Conservation (phyloP, 2,113 vertebrate species). For the Willisornis vidua region DNA sequence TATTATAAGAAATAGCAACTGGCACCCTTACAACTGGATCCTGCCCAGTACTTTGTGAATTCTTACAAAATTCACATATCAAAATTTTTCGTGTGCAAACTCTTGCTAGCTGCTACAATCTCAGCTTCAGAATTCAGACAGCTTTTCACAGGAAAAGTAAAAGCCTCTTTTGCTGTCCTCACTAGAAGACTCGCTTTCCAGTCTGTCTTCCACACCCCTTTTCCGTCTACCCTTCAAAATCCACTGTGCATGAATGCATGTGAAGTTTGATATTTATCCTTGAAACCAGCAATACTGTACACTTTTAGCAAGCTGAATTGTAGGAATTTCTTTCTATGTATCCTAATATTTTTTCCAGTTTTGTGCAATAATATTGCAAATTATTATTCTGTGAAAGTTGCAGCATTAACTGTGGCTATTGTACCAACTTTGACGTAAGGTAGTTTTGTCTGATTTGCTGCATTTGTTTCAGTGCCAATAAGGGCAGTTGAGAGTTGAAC, state of each 20-base stretch:
- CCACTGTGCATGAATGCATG: accelerated
- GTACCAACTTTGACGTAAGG: background rate
- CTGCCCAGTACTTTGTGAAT: background rate
- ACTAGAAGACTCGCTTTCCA: background rate
- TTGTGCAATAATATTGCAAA: background rate
- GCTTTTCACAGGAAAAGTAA: background rate
- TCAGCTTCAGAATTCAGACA: background rate
- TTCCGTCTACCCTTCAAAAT: background rate
- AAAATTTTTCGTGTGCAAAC: accelerated
- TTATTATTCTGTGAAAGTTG: background rate
- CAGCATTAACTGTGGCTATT: background rate
- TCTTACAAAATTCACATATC: background rate
- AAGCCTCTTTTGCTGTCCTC: background rate
- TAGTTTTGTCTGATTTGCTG: background rate
- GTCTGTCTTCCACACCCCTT: background rate
- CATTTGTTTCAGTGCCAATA: background rate
- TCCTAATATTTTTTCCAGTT: background rate
- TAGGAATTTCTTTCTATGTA: background rate
- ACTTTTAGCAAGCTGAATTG: background rate
- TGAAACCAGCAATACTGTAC: background rate
- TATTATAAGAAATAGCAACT: background rate
- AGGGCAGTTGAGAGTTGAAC: background rate
- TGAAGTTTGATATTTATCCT: background rate
- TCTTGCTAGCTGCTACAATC: background rate
- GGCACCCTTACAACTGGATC: background rate